phyloP scores from a whole-genome alignment of 2,797 vertebrate species.

The Bradypodion ventrale region DNA sequence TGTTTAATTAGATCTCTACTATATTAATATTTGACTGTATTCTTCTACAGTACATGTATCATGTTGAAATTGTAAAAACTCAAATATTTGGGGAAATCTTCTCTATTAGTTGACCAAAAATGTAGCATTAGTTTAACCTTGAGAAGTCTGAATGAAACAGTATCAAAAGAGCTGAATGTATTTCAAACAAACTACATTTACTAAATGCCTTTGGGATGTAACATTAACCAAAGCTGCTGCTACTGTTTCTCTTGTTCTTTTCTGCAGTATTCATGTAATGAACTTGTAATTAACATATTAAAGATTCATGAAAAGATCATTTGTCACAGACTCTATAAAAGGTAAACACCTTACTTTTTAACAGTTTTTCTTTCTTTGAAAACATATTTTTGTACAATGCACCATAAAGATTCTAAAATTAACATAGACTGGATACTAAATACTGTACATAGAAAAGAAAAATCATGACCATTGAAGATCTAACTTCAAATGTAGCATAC shows the following conservation, averaged over 20 bases:
- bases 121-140: background rate
- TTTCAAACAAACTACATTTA: constrained; percentile 13
- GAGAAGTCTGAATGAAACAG: background rate
- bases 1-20: too few relatives aligned
- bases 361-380: background rate
- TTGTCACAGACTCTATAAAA: constrained; percentile 37
- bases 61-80: background rate
- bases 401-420: background rate
- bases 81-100: background rate
- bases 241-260: constrained; percentile 22
- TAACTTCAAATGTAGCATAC: background rate
- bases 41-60: background rate
- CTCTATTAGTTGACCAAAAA: background rate
- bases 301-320: constrained; percentile 74
- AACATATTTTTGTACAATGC: background rate
- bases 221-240: constrained; percentile 55
- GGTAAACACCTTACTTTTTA: background rate
- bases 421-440: background rate
- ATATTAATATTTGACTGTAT: background rate
- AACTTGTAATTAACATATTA: constrained; percentile 78
- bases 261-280: constrained; percentile 76
- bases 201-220: constrained; percentile 55
- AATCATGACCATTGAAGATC: background rate
- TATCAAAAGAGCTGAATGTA: too few relatives aligned
- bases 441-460: background rate